Evolutionary conservation across 2,888 invertebrate species (phyloP), one percentile per base, ranked within the genome.

Genomic region (Fragum whitleyi): DNA sequence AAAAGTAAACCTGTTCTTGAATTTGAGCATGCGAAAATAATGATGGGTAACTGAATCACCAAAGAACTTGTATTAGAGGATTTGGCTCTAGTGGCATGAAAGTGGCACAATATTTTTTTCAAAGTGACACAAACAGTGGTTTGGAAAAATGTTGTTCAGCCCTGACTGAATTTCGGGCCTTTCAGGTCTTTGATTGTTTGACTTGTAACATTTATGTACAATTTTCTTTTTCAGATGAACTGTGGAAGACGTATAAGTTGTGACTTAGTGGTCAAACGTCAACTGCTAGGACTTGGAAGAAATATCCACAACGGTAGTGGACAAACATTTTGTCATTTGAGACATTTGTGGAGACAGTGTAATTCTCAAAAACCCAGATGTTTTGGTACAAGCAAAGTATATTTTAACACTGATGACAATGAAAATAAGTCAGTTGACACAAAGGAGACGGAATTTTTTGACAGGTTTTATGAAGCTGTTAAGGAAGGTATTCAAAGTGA

Each of bases 381-480:
- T 26, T 65, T 65, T 21, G 21, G 42, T 42, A 65, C 65, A 0
- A 65, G 65, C 36, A 6, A 14, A 11, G 3, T 42, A 0, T 42
- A 26, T 21, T 14, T 5, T 32, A 39, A 42, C 14, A 26, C n/a
- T 42, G 42, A 65, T 1, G 42, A 23, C 1, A 36, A 23, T 42
- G 42, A 23, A 36, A 42, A 39, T n/a, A 26, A 9, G n/a, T 57
- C 57, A 23, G 16, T 19, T n/a, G 61, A 32, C 36, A n/a, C 16
- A 19, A 23, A 42, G 21, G 65, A 65, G 23, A 42, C 65, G 26
- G 65, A 21, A 19, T 65, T 32, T 16, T 65, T 65, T 65, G 65
- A 65, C 21, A 65, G 42, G 19, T 65, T 65, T 42, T 75, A 75
- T 47, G 47, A 47, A 16, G 47, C 42, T 28, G 75, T 69, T 6